Evolutionary conservation across 2,888 invertebrate genomes (phyloP), one percentile per base, ranked within the genome.

Genomic region (Nomada goodeniana): DNA sequence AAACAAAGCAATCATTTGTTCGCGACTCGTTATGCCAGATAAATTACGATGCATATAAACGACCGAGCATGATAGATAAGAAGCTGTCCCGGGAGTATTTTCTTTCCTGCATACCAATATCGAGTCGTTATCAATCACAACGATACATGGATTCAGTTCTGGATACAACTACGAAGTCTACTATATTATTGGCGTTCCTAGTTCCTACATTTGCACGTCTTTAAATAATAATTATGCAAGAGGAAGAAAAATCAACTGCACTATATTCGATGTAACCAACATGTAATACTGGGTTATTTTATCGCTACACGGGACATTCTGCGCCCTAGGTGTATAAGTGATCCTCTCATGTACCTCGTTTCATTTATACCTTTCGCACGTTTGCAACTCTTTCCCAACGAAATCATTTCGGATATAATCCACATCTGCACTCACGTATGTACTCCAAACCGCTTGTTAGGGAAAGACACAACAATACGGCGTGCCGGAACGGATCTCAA

Each of bases 351-450:
- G 44, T 70, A 57, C 67, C 67, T 76, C 50, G 60, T 50, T n/a
- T 67, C n/a, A n/a, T 65, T 65, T 70, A 47, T 55, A 74, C 50
- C 65, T 29, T 80, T 75, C 53, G 20, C 67, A 20, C 80, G 64
- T 55, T 63, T 55, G 82, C 44, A 70, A 70, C 42, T 64, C 44
- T 67, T 44, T 47, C 77, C 61, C 47, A 71, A 52, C n/a, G 57
- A 61, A 50, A 82, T 52, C 70, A 70, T 78, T 57, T 55, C 70
- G 42, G 44, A 61, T 67, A 60, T 67, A 61, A 82, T 29, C 65
- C 76, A 65, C 73, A 74, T 79, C 64, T 15, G 72, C 86, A 88
- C 88, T 83, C 86, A 83, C 86, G 83, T 75, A 80, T 61, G 53
- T 23, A 69, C 55, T 70, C 26, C 52, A n/a, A 77, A 68, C 29